Evolutionary conservation across 2,888 invertebrate species (phyloP), one percentile per base, ranked within the genome.

Genomic region (Boloria selene): DNA sequence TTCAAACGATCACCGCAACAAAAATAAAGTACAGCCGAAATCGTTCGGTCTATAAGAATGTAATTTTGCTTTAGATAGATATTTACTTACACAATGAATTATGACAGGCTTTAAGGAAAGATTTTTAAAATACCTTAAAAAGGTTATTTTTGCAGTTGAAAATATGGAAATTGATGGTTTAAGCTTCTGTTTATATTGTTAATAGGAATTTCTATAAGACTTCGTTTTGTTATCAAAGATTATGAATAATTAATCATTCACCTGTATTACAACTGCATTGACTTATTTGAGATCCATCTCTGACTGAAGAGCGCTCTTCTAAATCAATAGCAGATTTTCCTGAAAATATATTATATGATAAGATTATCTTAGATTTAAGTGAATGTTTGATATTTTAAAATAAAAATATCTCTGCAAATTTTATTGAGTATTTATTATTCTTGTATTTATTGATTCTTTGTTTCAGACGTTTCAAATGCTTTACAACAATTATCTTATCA

Each of bases 251-350:
- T 49, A 4, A n/a, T n/a, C n/a, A 54, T 42, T 65, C 62, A 74
- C 75, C 70, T 59, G 72, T 65, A 50, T 60, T 64, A 66, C 74
- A 73, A 64, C 73, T 73, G 47, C 67, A 64, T 52, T 68, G 70
- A 13, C 65, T 61, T 13, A 53, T 65, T 45, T 67, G 65, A 2
- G 74, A 71, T 13, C 74, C 75, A 14, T 74, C 73, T 18, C 56
- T 72, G 13, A 74, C 72, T 0, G 75, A 75, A 3, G 60, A 61
- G 16, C 47, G 67, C 16, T 70, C 18, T n/a, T 72, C 54, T 42
- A 73, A 56, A n/a, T 70, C 69, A 13, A 64, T 58, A 7, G 73
- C 68, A 1, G 74, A 73, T 5, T 70, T 42, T 2, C 70, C 74
- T 72, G 60, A 45, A 67, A 63, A 42, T 13, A 17, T 17, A 18